Conservation (phyloP, 2,888 invertebrate species). For the Drepanosiphum platanoidis region DNA sequence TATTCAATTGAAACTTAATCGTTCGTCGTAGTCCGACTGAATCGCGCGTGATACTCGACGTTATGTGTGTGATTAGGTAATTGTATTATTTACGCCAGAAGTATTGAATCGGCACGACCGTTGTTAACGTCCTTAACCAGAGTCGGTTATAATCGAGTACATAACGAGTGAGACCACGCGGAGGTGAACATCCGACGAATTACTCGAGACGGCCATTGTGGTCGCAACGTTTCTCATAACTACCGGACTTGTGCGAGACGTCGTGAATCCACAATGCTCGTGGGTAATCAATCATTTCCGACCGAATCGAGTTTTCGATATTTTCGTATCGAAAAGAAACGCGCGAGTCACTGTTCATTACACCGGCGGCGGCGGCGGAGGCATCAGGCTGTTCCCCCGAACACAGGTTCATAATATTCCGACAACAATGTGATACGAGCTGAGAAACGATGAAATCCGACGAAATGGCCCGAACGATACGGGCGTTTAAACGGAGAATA, state of each 20-base stretch:
- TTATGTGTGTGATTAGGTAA: neutral
- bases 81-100: neutral
- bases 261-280: slow-evolving; percentile 3
- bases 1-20: neutral
- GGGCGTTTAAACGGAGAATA: too few species aligned
- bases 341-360: slow-evolving; percentile 34
- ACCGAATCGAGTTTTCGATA: slow-evolving; percentile 4
- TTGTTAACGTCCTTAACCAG: neutral
- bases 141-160: slow-evolving; percentile 10
- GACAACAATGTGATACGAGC: too few species aligned
- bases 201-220: neutral
- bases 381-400: too few species aligned
- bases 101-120: neutral
- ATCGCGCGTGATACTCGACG: neutral
- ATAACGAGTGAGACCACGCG: neutral
- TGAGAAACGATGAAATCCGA: too few species aligned
- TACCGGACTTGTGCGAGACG: slow-evolving; percentile 14
- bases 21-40: too few species aligned
- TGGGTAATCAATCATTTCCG: slow-evolving; percentile 50
- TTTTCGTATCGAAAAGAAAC: neutral
- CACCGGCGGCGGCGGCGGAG: neutral
- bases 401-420: too few species aligned
- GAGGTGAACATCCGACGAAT: neutral
- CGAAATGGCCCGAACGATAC: too few species aligned
- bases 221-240: slow-evolving; percentile 7